Evolutionary conservation across 2,113 vertebrate species (phyloP).

Genomic region (Rhea americana): DNA sequence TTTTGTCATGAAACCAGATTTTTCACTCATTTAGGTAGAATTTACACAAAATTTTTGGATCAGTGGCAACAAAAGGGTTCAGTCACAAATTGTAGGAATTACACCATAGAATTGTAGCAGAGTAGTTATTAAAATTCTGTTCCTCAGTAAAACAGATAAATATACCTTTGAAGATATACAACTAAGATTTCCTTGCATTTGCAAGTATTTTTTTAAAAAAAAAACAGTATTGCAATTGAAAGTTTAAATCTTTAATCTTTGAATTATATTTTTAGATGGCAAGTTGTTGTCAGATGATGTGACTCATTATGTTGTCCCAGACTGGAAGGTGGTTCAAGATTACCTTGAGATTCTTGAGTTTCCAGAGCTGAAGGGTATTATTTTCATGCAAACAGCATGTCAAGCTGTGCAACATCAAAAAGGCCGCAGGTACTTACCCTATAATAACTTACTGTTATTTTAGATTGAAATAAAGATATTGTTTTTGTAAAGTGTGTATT

Average conservation of each 20-base stretch:
- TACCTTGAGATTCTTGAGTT: conserved; percentile 94
- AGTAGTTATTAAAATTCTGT: background rate
- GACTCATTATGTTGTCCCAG: conserved; percentile 94
- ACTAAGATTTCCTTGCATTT: background rate
- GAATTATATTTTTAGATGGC: conserved; percentile 78
- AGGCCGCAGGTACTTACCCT: conserved; percentile 86
- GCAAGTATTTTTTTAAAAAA: background rate
- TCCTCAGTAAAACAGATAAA: background rate
- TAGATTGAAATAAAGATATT: background rate
- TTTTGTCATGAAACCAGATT: background rate
- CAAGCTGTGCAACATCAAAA: conserved; percentile 89
- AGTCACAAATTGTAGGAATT: background rate
- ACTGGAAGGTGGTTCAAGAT: conserved; percentile 88
- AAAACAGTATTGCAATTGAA: background rate
- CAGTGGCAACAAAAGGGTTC: background rate
- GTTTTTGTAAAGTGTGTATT: background rate
- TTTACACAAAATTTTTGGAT: background rate
- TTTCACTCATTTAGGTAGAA: background rate
- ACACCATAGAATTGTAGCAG: background rate
- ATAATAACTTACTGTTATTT: background rate
- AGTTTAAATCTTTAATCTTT: conserved; percentile 34
- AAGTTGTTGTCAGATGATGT: conserved; percentile 86
- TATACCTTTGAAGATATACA: background rate
- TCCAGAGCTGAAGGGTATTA: conserved; percentile 86
- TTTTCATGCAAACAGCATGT: conserved; percentile 94